These are phyloP conservation scores for Crotalus viridis DNA, from an alignment of 2,113 vertebrate genomes.

Conservation along the genomic window DNA sequence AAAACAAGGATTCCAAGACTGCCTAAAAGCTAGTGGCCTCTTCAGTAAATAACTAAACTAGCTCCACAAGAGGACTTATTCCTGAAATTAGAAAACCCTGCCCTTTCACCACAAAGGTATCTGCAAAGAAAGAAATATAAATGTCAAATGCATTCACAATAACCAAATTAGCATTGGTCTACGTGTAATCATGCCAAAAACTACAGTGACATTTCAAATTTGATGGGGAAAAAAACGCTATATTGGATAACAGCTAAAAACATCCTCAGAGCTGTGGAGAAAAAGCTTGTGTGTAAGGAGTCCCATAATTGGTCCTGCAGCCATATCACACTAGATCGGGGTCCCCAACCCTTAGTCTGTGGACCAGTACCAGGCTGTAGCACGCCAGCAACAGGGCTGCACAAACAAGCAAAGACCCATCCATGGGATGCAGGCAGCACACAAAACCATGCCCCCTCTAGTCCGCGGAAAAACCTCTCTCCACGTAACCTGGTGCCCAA, in stretches of 20 bases:
- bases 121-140: conserved; percentile 19
- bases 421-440: too few relatives aligned
- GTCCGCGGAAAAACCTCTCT: too few relatives aligned
- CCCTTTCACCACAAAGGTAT: neutral
- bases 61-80: neutral
- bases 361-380: too few relatives aligned
- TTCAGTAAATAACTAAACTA: neutral
- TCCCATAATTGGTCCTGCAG: neutral
- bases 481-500: too few relatives aligned
- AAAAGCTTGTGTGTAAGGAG: neutral
- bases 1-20: conserved; percentile 6
- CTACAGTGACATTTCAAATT: neutral
- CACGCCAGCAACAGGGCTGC: too few relatives aligned
- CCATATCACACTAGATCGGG: neutral
- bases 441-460: too few relatives aligned
- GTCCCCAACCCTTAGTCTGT: too few relatives aligned
- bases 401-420: too few relatives aligned
- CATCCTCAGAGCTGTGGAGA: neutral
- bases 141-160: conserved; percentile 3
- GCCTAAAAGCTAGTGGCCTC: conserved; percentile 5
- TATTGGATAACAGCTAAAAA: neutral
- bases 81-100: neutral
- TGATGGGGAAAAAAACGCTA: neutral
- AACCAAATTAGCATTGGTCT: conserved; percentile 50
- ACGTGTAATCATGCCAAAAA: conserved; percentile 48